phyloP scores from a whole-genome alignment of 64 coral and sea anemone genomes.

The Porites australiensis region DNA sequence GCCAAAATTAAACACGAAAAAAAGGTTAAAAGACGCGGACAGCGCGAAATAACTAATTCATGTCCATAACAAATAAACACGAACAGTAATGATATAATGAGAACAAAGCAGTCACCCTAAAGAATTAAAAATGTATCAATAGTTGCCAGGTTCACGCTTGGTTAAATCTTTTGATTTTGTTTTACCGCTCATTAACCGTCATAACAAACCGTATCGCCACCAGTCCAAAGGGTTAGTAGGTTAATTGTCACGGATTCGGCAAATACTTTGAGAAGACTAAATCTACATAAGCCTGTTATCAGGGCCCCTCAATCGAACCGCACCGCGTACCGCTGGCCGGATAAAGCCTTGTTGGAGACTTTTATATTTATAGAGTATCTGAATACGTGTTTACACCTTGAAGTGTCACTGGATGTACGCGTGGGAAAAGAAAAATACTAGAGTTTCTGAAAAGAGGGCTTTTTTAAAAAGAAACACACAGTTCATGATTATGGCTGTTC shows the following conservation, averaged over 20 bases:
- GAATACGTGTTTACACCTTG: too few species aligned
- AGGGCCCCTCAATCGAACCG: too few species aligned
- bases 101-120: conserved; percentile 1
- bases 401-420: too few species aligned
- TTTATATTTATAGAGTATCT: too few species aligned
- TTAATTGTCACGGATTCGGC: not conserved
- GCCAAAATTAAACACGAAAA: conserved; percentile 14
- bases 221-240: conserved; percentile 7
- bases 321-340: too few species aligned
- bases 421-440: too few species aligned
- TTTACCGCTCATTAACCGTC: not conserved
- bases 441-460: too few species aligned
- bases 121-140: conserved; percentile 33
- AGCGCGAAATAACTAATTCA: conserved; percentile 38
- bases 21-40: conserved; percentile 13
- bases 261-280: not conserved
- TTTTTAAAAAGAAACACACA: too few species aligned
- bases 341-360: too few species aligned
- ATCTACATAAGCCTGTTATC: not conserved
- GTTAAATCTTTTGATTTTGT: not conserved
- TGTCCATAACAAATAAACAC: conserved; percentile 40
- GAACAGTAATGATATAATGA: conserved; percentile 53
- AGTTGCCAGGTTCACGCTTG: conserved; percentile 5
- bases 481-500: too few species aligned
- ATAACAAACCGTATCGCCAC: conserved; percentile 21